Evolutionary conservation across 2,888 invertebrate species (phyloP).

Genomic region (Tromatobia lineatoria): DNA sequence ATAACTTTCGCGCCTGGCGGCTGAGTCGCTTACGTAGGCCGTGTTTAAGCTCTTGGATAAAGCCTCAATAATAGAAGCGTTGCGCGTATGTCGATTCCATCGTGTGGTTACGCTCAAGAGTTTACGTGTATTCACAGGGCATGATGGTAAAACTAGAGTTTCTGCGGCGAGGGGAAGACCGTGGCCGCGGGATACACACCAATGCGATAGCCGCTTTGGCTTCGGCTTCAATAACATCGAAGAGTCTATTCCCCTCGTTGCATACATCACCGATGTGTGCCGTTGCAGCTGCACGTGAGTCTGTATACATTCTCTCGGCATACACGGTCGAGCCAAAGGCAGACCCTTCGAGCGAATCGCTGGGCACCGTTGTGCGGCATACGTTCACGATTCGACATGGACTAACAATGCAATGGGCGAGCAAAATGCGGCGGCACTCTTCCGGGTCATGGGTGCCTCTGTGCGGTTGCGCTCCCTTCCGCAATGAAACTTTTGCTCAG

Average conservation of each 20-base stretch:
- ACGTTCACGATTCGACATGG: constrained; percentile 41
- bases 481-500: constrained; percentile 12
- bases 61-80: constrained; percentile 52
- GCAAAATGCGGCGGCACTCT: constrained; percentile 30
- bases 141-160: constrained; percentile 41
- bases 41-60: constrained; percentile 26
- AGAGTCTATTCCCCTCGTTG: constrained; percentile 32
- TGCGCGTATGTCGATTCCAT: constrained; percentile 42
- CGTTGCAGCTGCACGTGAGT: constrained; percentile 11
- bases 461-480: constrained; percentile 16
- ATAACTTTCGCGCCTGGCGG: constrained; percentile 60
- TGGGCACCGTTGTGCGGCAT: constrained; percentile 11
- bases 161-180: constrained; percentile 2
- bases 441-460: constrained; percentile 32
- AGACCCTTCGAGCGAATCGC: constrained; percentile 17
- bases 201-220: constrained; percentile 38
- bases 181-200: constrained; percentile 16
- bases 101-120: constrained; percentile 50
- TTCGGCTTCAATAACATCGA: constrained; percentile 39
- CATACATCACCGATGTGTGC: constrained; percentile 36
- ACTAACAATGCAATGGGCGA: constrained; percentile 49
- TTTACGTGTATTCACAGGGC: constrained; percentile 19
- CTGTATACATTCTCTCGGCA: constrained; percentile 5
- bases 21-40: background rate
- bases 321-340: background rate